Percentiles rank a stretch among this genome's conserved stretches.
Evolutionary conservation across 2,113 vertebrate species (phyloP).

Genomic region (Alligator sinensis): DNA sequence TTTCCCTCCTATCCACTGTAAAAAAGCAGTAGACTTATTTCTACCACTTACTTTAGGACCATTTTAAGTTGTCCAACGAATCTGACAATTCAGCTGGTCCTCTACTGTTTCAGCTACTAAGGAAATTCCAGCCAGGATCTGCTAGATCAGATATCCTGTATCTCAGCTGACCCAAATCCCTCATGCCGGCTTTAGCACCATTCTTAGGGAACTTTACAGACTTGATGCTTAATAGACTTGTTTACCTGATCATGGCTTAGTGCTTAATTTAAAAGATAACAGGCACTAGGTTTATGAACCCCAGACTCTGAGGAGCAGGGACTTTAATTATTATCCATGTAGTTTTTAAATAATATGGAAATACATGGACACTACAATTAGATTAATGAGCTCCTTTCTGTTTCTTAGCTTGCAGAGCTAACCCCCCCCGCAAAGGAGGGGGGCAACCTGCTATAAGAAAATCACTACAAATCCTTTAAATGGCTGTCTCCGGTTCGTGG

Average conservation of each 20-base stretch:
- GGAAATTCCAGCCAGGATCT: slow-evolving; percentile 75
- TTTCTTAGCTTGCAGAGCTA: neutral
- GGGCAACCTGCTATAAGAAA: neutral
- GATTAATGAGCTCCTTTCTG: neutral
- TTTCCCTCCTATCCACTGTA: neutral
- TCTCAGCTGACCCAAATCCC: slow-evolving; percentile 76
- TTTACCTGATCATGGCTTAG: slow-evolving; percentile 20
- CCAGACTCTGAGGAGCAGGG: neutral
- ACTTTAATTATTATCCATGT: neutral
- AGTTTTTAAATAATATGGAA: neutral
- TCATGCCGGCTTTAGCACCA: slow-evolving; percentile 66
- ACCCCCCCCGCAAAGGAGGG: neutral
- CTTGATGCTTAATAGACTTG: slow-evolving; percentile 11
- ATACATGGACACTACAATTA: neutral
- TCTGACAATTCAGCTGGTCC: slow-evolving; percentile 72
- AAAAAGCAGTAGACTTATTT: slow-evolving; percentile 27
- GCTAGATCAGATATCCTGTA: slow-evolving; percentile 70
- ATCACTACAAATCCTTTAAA: neutral
- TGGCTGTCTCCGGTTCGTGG: neutral
- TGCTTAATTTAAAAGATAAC: neutral
- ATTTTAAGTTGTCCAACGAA: slow-evolving; percentile 70
- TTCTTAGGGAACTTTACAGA: slow-evolving; percentile 60
- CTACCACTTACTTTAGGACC: slow-evolving; percentile 60
- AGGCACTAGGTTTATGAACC: neutral
- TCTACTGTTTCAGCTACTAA: slow-evolving; percentile 81